These are phyloP conservation scores for Lipotes vexillifer DNA, from an alignment of 2,113 vertebrate genomes.

Conservation along the genomic window DNA sequence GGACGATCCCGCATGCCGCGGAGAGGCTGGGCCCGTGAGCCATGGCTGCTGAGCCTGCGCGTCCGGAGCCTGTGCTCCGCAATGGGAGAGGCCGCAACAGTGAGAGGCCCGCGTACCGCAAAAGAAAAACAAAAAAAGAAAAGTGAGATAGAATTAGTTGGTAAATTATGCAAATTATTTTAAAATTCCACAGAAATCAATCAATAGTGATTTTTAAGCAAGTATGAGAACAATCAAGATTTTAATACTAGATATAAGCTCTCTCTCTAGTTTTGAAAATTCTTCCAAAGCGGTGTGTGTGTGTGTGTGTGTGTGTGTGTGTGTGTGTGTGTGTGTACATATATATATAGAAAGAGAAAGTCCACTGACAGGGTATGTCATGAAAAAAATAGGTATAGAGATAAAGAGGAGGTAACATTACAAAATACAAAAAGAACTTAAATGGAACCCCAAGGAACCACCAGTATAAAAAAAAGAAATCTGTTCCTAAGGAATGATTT, in stretches of 20 bases:
- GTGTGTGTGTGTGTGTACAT: too few relatives aligned
- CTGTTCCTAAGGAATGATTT: background rate
- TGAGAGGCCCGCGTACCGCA: too few relatives aligned
- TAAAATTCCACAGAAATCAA: background rate
- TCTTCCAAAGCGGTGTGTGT: background rate
- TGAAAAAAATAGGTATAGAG: background rate
- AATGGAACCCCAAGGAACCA: slow-evolving; percentile 7
- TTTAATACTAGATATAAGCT: slow-evolving; percentile 15
- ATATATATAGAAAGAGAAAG: too few relatives aligned
- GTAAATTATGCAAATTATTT: background rate
- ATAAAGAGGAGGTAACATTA: background rate
- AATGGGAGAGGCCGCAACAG: too few relatives aligned
- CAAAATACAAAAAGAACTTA: background rate
- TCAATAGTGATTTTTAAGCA: background rate
- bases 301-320: background rate
- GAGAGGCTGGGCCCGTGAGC: too few relatives aligned
- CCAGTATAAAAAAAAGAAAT: background rate
- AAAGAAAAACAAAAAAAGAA: background rate
- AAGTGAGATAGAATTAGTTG: background rate
- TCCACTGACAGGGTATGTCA: background rate
- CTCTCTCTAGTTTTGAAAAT: background rate
- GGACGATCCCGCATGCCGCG: too few relatives aligned
- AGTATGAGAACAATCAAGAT: background rate
- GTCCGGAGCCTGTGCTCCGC: too few relatives aligned
- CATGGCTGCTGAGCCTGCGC: too few relatives aligned